These are phyloP conservation scores for Alectura lathami DNA, from an alignment of 2,113 vertebrate species.

Conservation along the genomic window DNA sequence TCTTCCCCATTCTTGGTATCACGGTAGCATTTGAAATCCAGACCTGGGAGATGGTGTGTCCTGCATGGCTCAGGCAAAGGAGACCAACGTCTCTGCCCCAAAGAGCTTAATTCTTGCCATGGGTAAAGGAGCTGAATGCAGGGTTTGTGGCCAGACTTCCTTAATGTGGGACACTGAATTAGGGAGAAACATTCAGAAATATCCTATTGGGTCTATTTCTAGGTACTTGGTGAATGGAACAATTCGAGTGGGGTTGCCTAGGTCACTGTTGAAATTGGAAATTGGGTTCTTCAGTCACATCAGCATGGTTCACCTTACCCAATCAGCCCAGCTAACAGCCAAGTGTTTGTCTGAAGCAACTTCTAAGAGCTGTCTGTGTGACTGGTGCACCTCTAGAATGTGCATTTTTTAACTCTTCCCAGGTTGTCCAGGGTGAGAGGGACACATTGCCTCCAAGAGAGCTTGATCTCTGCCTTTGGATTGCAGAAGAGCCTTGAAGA, in stretches of 20 bases:
- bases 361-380: not conserved
- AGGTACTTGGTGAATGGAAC: not conserved
- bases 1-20: not conserved
- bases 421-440: not conserved
- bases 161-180: not conserved
- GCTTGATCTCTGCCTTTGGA: not conserved
- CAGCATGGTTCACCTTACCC: not conserved
- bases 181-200: not conserved
- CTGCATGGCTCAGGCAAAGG: not conserved
- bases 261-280: not conserved
- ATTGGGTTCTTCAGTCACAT: not conserved
- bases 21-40: not conserved
- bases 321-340: not conserved
- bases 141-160: not conserved
- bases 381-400: not conserved
- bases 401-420: not conserved
- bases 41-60: not conserved
- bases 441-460: not conserved
- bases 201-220: not conserved
- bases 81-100: not conserved
- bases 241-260: not conserved
- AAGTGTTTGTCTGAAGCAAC: not conserved
- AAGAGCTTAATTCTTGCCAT: not conserved
- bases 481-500: not conserved
- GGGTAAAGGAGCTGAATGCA: not conserved